Conservation (phyloP, 1,140 invertebrate genomes). For the Macrobrachium nipponense region DNA sequence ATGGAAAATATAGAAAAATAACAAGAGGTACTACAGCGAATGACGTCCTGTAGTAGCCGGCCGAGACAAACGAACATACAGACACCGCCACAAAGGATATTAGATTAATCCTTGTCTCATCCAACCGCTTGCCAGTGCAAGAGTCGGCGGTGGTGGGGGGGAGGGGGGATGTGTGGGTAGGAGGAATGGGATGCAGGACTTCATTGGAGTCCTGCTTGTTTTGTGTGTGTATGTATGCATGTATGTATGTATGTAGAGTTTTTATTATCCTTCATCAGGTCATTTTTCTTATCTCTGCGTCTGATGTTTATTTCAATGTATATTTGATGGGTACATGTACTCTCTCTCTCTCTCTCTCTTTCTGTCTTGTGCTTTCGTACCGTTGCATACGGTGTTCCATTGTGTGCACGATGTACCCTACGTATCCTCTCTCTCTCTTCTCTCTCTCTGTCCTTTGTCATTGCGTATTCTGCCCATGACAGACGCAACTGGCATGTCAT, state of each 20-base stretch:
- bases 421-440: no score
- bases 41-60: not conserved
- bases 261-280: no score
- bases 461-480: conserved; percentile 52
- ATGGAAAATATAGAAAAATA: not conserved
- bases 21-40: not conserved
- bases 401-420: no score
- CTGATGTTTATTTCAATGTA: no score
- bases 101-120: conserved; percentile 43
- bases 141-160: not conserved
- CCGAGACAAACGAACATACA: not conserved
- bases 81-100: conserved; percentile 43
- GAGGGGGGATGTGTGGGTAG: not conserved
- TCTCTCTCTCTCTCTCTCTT: no score
- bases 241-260: no score
- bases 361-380: no score
- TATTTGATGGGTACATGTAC: no score
- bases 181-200: not conserved
- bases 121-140: not conserved
- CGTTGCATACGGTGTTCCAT: no score
- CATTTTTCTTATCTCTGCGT: no score
- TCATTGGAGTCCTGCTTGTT: no score
- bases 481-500: conserved; percentile 46
- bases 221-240: no score
- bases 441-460: conserved; percentile 35